Evolutionary conservation across 2,888 invertebrate genomes (phyloP).

Genomic region (Drosophila hamatofila): DNA sequence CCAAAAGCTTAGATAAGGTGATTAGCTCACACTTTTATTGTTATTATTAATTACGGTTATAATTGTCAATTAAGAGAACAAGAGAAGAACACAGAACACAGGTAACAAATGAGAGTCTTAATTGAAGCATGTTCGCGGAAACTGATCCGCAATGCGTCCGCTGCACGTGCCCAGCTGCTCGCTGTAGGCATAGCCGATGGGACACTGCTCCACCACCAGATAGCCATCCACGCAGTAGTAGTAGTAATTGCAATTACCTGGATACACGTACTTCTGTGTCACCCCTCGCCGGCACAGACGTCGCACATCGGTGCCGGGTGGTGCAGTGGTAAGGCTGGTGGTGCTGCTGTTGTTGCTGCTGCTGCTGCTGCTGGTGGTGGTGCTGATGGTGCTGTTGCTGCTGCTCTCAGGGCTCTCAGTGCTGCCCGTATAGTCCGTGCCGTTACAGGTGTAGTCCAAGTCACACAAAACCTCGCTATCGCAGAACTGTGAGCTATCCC

Average conservation of each 20-base stretch:
- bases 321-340: conserved; percentile 2
- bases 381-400: not conserved
- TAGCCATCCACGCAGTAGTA: conserved; percentile 65
- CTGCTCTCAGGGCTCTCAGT: not conserved
- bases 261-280: conserved; percentile 58
- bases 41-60: conserved; percentile 5
- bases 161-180: conserved; percentile 40
- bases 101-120: conserved; percentile 48
- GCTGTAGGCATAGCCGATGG: conserved; percentile 69
- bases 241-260: conserved; percentile 68
- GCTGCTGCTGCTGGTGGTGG: not conserved
- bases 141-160: conserved; percentile 33
- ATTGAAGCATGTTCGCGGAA: conserved; percentile 47
- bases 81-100: not conserved
- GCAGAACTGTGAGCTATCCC: conserved; percentile 50
- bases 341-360: conserved; percentile 2
- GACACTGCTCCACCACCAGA: conserved; percentile 77
- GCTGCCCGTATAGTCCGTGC: not conserved
- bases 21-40: conserved; percentile 57
- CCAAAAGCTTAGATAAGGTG: conserved; percentile 47
- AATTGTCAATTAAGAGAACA: conserved; percentile 24
- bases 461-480: not conserved
- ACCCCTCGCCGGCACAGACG: conserved; percentile 52
- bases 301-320: conserved; percentile 33
- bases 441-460: not conserved